phyloP scores from a whole-genome alignment of 2,888 invertebrate species.

The Athalia cordata region DNA sequence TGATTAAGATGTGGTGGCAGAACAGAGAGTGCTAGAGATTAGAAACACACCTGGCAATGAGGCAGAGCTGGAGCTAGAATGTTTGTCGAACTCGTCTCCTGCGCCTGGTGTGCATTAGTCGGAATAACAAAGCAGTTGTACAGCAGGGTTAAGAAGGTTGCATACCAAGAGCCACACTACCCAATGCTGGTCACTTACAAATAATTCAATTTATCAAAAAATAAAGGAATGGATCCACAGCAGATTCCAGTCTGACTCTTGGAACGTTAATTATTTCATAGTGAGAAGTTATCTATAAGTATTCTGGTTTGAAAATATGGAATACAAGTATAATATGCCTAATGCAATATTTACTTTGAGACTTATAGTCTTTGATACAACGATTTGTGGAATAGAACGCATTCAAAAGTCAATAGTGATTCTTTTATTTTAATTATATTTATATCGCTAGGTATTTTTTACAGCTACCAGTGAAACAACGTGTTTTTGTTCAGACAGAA shows the following conservation, averaged over 20 bases:
- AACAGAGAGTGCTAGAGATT: slow-evolving; percentile 61
- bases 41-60: slow-evolving; percentile 80
- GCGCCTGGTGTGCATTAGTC: slow-evolving; percentile 72
- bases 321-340: neutral
- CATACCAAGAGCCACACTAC: slow-evolving; percentile 32
- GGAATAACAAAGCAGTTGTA: slow-evolving; percentile 72
- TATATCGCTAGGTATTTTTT: neutral
- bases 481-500: neutral
- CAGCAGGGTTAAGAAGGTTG: slow-evolving; percentile 61
- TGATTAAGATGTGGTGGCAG: slow-evolving; percentile 48
- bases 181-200: neutral
- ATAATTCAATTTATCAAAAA: neutral
- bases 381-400: neutral
- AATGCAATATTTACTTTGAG: slow-evolving; percentile 9
- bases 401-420: slow-evolving; percentile 8
- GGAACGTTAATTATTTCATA: slow-evolving; percentile 26
- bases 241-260: slow-evolving; percentile 16
- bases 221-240: neutral
- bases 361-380: neutral
- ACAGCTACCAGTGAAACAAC: neutral
- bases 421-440: neutral
- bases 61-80: slow-evolving; percentile 82
- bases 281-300: slow-evolving; percentile 1
- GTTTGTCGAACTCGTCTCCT: slow-evolving; percentile 82
- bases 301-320: slow-evolving; percentile 12